A percentile compares a stretch with the other conserved stretches of the same genome.
phyloP scores from a whole-genome alignment of 2,888 invertebrate species.

The Harmothoe impar region DNA sequence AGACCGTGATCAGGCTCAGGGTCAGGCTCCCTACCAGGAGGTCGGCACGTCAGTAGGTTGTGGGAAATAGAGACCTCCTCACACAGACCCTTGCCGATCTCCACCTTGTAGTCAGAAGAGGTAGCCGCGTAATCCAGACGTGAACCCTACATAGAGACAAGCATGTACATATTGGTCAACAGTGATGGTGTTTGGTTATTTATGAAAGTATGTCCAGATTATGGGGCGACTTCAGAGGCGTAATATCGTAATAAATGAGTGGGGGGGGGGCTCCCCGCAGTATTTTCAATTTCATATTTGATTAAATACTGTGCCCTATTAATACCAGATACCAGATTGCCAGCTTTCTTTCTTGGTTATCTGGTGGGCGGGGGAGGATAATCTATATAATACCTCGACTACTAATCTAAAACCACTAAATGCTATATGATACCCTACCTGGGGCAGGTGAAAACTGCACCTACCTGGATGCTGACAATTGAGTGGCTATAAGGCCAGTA shows the following conservation, averaged over 20 bases:
- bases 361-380: too few species aligned
- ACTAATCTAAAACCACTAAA: too few species aligned
- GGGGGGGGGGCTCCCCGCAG: too few species aligned
- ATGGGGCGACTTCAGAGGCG: neutral
- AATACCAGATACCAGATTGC: too few species aligned
- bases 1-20: slow-evolving; percentile 15
- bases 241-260: too few species aligned
- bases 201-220: neutral
- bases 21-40: slow-evolving; percentile 65
- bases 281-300: too few species aligned
- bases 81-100: slow-evolving; percentile 63
- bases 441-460: neutral
- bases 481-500: slow-evolving; percentile 65
- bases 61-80: slow-evolving; percentile 36
- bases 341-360: too few species aligned
- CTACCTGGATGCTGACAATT: slow-evolving; percentile 63
- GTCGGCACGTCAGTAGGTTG: slow-evolving; percentile 64
- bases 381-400: too few species aligned
- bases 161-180: neutral
- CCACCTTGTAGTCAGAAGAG: slow-evolving; percentile 64
- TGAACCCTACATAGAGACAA: slow-evolving; percentile 62
- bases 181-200: neutral
- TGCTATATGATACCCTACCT: too few species aligned
- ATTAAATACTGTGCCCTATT: too few species aligned
- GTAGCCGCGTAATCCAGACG: slow-evolving; percentile 65